Evolutionary conservation across 2,888 invertebrate genomes (phyloP).

Genomic region (Punctoribates punctum): DNA sequence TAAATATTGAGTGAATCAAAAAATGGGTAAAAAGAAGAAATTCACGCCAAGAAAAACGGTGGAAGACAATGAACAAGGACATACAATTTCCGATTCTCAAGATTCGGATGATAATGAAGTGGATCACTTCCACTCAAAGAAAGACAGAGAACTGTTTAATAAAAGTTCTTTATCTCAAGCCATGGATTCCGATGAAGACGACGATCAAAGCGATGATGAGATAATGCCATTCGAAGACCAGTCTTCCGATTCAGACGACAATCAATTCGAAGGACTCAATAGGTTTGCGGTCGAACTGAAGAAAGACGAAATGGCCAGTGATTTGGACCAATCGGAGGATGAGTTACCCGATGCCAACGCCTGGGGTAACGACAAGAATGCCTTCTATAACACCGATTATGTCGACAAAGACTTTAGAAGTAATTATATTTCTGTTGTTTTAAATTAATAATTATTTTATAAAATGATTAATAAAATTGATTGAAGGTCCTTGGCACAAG

Average conservation of each 20-base stretch:
- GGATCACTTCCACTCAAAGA: neutral
- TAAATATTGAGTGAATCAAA: neutral
- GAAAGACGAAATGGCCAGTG: slow-evolving; percentile 57
- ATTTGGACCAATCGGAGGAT: slow-evolving; percentile 70
- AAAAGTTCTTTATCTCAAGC: neutral
- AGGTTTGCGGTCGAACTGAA: slow-evolving; percentile 45
- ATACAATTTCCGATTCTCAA: neutral
- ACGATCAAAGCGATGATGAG: slow-evolving; percentile 50
- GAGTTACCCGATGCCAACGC: slow-evolving; percentile 73
- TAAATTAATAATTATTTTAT: slow-evolving; percentile 23
- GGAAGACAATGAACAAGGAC: neutral
- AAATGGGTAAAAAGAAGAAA: neutral
- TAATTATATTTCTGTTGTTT: slow-evolving; percentile 45
- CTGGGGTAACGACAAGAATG: slow-evolving; percentile 77
- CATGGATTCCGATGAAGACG: slow-evolving; percentile 4
- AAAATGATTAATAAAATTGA: neutral
- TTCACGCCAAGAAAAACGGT: neutral
- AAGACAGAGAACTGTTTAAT: neutral
- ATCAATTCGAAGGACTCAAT: slow-evolving; percentile 46
- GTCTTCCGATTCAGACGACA: slow-evolving; percentile 41
- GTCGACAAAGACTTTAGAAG: slow-evolving; percentile 77
- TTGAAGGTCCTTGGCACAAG: neutral
- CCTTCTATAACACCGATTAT: slow-evolving; percentile 81
- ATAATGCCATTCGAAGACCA: slow-evolving; percentile 48
- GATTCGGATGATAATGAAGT: neutral